These are phyloP conservation scores for Carterocephalus palaemon DNA, from an alignment of 2,888 invertebrate genomes.

Conservation along the genomic window DNA sequence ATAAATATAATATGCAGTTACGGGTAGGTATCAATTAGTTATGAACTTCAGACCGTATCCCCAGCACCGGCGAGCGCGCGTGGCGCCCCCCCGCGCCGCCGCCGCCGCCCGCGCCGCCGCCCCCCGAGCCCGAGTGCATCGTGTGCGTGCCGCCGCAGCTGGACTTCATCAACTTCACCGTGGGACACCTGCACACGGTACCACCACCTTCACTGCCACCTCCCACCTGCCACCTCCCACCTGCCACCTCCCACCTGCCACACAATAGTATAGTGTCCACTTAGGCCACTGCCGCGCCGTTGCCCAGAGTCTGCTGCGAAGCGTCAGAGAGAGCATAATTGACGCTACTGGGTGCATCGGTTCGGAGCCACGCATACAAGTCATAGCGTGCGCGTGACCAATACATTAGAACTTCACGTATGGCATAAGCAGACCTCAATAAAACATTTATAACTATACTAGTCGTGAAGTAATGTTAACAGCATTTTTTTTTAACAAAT, in stretches of 20 bases:
- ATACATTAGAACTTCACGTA: too few relatives aligned
- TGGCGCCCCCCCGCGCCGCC: slow-evolving; percentile 26
- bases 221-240: background rate
- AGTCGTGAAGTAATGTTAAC: too few relatives aligned
- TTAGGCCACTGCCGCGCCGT: too few relatives aligned
- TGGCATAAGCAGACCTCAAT: too few relatives aligned
- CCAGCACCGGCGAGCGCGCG: slow-evolving; percentile 43
- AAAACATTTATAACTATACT: too few relatives aligned
- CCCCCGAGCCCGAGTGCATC: slow-evolving; percentile 39
- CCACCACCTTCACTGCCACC: slow-evolving; percentile 15
- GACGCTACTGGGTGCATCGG: too few relatives aligned
- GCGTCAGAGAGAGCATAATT: too few relatives aligned
- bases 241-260: background rate
- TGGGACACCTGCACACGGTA: slow-evolving; percentile 53
- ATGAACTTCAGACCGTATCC: background rate
- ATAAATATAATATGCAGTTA: background rate
- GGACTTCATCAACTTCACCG: slow-evolving; percentile 55
- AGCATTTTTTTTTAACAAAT: too few relatives aligned
- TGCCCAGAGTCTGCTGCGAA: too few relatives aligned
- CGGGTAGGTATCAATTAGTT: background rate
- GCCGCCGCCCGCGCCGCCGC: slow-evolving; percentile 20
- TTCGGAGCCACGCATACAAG: too few relatives aligned
- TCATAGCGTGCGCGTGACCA: too few relatives aligned
- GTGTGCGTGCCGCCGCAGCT: slow-evolving; percentile 54
- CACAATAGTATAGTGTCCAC: too few relatives aligned